Conservation (phyloP, 1,140 invertebrate genomes). For the Drosophila mojavensis region DNA sequence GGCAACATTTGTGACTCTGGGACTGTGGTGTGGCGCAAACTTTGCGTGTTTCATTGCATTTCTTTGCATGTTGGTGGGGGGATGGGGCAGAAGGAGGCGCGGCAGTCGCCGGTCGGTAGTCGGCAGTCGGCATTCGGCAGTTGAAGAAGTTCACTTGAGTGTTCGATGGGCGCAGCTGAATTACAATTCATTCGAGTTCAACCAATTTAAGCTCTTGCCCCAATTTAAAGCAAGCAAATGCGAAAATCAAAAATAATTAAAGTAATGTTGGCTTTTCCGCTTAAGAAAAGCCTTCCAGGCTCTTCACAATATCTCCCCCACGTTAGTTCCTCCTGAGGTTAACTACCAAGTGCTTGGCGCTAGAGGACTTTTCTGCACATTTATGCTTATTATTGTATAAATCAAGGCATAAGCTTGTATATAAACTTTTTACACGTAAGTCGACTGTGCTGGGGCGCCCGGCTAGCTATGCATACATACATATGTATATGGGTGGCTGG, state of each 20-base stretch:
- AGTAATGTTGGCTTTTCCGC: not conserved
- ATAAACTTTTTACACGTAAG: constrained; percentile 44
- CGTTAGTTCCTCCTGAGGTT: not conserved
- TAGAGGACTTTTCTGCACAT: constrained; percentile 63
- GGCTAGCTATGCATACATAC: not conserved
- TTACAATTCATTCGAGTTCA: constrained; percentile 38
- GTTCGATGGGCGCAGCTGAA: constrained; percentile 40
- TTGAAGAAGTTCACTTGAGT: constrained; percentile 5
- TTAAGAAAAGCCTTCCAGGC: too few relatives aligned
- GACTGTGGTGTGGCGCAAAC: constrained; percentile 35
- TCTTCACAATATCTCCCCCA: not conserved
- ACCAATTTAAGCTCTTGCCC: constrained; percentile 9
- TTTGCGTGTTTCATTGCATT: constrained; percentile 55
- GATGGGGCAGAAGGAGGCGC: not conserved
- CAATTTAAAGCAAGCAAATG: constrained; percentile 37
- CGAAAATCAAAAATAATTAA: not conserved
- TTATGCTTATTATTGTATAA: constrained; percentile 80
- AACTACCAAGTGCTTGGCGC: not conserved
- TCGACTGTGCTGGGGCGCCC: constrained; percentile 11
- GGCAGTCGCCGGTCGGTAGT: too few relatives aligned
- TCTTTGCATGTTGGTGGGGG: constrained; percentile 2
- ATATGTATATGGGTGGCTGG: too few relatives aligned
- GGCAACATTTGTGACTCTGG: constrained; percentile 48
- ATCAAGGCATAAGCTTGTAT: constrained; percentile 72
- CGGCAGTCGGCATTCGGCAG: not conserved